Conservation (phyloP, 2,888 invertebrate genomes). For the Perdita meconis region DNA sequence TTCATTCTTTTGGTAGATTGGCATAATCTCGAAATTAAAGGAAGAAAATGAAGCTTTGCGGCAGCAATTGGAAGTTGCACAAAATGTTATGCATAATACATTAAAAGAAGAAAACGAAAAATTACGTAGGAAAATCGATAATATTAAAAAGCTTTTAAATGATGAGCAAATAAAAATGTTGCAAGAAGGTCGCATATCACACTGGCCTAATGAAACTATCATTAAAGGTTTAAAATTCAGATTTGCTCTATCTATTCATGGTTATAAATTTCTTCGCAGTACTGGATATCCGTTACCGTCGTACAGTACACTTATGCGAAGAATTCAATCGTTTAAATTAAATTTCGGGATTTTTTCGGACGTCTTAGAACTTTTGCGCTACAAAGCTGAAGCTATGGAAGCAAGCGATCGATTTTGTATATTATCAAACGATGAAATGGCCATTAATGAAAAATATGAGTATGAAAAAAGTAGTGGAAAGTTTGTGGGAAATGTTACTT, state of each 20-base stretch:
- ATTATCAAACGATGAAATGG: conserved; percentile 38
- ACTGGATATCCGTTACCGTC: conserved; percentile 35
- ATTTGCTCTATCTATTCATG: conserved; percentile 22
- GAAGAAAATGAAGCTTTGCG: not conserved
- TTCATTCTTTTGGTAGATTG: not conserved
- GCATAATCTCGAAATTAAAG: not conserved
- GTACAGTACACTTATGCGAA: conserved; percentile 40
- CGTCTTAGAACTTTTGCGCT: conserved; percentile 14
- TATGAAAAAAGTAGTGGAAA: no score
- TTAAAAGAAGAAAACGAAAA: not conserved
- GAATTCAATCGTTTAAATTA: conserved; percentile 42
- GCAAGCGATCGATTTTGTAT: conserved; percentile 31
- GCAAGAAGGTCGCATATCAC: not conserved
- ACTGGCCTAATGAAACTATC: conserved; percentile 38
- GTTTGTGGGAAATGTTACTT: no score
- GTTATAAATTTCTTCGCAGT: conserved; percentile 26
- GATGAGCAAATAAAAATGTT: conserved; percentile 35
- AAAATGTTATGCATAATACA: not conserved
- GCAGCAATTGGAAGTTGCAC: not conserved
- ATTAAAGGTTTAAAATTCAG: conserved; percentile 40
- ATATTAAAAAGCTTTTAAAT: not conserved
- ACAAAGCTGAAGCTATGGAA: conserved; percentile 39
- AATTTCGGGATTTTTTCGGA: conserved; percentile 44
- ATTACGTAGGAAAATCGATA: not conserved
- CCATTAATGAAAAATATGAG: conserved; percentile 20